Percentiles rank a stretch among this genome's conserved stretches.
Conservation (phyloP, 2,113 vertebrate genomes). For the Cebidichthys violaceus region DNA sequence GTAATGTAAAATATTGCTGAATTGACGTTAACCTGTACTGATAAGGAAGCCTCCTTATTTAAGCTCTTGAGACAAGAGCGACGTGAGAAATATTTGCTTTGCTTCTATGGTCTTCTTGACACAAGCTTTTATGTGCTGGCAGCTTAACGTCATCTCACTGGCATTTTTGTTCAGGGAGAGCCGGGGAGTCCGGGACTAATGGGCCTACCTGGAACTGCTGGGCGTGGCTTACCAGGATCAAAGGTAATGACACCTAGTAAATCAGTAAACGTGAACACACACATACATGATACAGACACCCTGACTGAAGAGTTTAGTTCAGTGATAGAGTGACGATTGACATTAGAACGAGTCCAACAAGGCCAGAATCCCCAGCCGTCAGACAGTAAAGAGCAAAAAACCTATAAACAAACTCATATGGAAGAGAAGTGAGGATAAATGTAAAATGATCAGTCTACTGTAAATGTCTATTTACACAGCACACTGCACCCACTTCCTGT, state of each 20-base stretch:
- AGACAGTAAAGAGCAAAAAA: too few relatives aligned
- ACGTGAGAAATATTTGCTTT: background rate
- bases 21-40: background rate
- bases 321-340: background rate
- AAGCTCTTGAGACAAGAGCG: background rate
- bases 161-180: slow-evolving; percentile 76
- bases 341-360: too few relatives aligned
- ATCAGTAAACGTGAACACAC: background rate
- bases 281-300: background rate
- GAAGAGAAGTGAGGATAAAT: background rate
- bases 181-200: slow-evolving; percentile 74
- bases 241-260: slow-evolving; percentile 69
- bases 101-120: background rate
- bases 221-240: slow-evolving; percentile 74
- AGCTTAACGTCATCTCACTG: background rate
- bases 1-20: too few relatives aligned
- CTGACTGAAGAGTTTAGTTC: background rate
- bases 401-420: too few relatives aligned
- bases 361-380: too few relatives aligned
- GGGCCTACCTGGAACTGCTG: slow-evolving; percentile 75
- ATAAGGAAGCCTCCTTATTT: background rate
- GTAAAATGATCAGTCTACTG: background rate
- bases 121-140: background rate
- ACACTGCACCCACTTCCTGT: background rate
- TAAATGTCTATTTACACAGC: background rate